Conservation (phyloP, 2,113 vertebrate genomes). For the Stegostoma tigrinum region DNA sequence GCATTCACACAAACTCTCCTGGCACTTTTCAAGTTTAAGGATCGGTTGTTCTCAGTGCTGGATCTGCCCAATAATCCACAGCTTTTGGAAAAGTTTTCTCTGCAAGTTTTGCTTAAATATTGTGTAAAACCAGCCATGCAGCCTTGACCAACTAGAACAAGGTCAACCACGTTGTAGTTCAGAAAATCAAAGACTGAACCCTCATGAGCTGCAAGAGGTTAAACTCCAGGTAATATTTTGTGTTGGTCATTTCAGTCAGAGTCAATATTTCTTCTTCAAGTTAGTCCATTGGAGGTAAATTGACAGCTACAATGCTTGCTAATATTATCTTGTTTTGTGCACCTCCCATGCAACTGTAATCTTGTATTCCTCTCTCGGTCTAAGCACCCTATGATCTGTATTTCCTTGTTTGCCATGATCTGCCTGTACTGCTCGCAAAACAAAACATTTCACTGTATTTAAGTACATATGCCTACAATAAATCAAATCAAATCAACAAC, state of each 20-base stretch:
- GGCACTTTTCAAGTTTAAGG: neutral
- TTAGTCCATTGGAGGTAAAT: neutral
- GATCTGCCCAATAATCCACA: neutral
- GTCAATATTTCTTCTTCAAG: neutral
- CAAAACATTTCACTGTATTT: no score
- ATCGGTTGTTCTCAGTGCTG: neutral
- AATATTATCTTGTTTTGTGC: no score
- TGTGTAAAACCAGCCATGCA: neutral
- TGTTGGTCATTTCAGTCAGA: neutral
- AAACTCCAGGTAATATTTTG: neutral
- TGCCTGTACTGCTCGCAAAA: no score
- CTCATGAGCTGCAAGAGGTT: neutral
- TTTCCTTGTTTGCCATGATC: no score
- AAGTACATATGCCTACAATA: no score
- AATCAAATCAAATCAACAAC: no score
- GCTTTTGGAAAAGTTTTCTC: neutral
- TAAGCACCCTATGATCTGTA: no score
- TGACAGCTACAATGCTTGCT: neutral
- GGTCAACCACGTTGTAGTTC: neutral
- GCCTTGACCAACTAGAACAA: neutral
- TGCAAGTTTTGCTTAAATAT: neutral
- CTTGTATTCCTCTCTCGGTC: no score
- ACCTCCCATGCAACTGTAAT: no score
- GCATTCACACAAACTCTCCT: neutral
- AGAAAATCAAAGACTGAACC: neutral